Evolutionary conservation across 2,888 invertebrate species (phyloP).

Genomic region (Galerucella nymphaeae): DNA sequence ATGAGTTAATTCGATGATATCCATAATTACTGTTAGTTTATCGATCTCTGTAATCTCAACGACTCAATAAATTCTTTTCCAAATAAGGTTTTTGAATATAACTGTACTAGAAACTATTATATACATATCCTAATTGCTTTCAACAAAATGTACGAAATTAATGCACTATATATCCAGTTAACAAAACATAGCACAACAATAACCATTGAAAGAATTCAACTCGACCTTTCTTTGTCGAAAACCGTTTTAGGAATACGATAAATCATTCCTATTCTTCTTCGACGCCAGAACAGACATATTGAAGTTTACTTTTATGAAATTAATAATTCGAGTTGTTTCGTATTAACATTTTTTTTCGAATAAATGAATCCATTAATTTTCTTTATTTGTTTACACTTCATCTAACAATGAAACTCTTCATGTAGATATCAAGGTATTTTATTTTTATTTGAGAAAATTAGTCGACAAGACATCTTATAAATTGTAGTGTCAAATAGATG

Average conservation of each 20-base stretch:
- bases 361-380: constrained; percentile 24
- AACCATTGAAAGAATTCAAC: constrained; percentile 15
- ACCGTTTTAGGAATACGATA: constrained; percentile 15
- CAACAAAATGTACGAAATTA: not conserved
- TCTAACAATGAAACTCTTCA: constrained; percentile 13
- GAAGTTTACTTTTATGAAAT: constrained; percentile 20
- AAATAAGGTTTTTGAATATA: not conserved
- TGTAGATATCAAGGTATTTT: constrained; percentile 1
- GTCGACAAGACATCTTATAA: not conserved
- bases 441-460: not conserved
- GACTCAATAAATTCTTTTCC: not conserved
- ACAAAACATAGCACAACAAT: constrained; percentile 19
- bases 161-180: constrained; percentile 8
- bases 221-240: constrained; percentile 19
- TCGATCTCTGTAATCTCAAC: not conserved
- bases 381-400: constrained; percentile 5
- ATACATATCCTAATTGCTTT: not conserved
- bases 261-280: constrained; percentile 24
- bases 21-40: not conserved
- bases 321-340: constrained; percentile 17
- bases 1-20: not conserved
- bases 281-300: constrained; percentile 16
- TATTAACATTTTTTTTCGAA: not conserved
- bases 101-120: not conserved
- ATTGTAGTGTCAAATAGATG: not conserved